Conservation (phyloP, 2,888 invertebrate genomes). For the Hypena proboscidalis region DNA sequence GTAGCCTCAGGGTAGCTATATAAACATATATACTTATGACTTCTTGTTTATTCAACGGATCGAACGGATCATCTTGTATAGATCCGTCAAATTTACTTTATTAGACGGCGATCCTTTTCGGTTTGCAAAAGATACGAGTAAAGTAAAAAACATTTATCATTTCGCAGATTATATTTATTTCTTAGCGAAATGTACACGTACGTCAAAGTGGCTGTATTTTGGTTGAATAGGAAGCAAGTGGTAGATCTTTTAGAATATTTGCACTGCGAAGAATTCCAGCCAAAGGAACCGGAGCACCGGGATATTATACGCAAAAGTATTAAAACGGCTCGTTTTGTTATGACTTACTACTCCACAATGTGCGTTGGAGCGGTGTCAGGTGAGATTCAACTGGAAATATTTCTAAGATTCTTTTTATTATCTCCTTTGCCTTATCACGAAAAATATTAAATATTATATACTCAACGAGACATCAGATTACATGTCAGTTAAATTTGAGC, state of each 20-base stretch:
- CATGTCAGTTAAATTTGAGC: too few species aligned
- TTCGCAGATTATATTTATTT: slow-evolving; percentile 77
- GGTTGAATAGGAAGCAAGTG: slow-evolving; percentile 74
- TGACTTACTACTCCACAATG: slow-evolving; percentile 76
- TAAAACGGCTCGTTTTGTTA: slow-evolving; percentile 70
- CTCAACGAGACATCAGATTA: neutral
- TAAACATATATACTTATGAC: slow-evolving; percentile 40
- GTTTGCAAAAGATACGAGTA: slow-evolving; percentile 17
- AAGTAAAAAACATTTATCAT: slow-evolving; percentile 11
- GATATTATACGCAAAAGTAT: slow-evolving; percentile 70
- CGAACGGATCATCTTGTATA: slow-evolving; percentile 24
- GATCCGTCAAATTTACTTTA: slow-evolving; percentile 39
- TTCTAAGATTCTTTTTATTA: slow-evolving; percentile 9
- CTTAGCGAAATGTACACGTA: slow-evolving; percentile 82
- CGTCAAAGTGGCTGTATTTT: slow-evolving; percentile 76
- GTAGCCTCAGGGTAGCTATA: slow-evolving; percentile 80
- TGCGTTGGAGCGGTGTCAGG: slow-evolving; percentile 79
- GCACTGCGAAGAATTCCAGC: slow-evolving; percentile 71
- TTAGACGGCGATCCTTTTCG: slow-evolving; percentile 30
- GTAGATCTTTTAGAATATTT: slow-evolving; percentile 67
- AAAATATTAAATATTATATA: too few species aligned
- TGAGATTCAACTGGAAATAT: slow-evolving; percentile 37
- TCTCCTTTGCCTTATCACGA: too few species aligned
- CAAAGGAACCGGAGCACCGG: slow-evolving; percentile 69
- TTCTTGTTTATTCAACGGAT: slow-evolving; percentile 47